Evolutionary conservation across 2,888 invertebrate genomes (phyloP).

Genomic region (Agrenia bidenticulata): DNA sequence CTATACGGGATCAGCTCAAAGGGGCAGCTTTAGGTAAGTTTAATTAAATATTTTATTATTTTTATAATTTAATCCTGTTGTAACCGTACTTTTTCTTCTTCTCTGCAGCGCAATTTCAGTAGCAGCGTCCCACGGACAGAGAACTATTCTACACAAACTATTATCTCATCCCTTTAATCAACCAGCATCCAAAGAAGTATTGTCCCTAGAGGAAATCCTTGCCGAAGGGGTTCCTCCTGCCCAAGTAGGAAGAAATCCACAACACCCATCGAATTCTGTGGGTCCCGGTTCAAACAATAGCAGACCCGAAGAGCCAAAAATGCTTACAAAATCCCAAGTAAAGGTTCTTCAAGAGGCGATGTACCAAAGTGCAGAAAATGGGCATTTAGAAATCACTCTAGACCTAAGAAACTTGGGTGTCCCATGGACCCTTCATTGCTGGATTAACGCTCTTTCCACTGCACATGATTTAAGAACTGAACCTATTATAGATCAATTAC

Average conservation of each 20-base stretch:
- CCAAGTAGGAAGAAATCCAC: slow-evolving; percentile 40
- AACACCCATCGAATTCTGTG: slow-evolving; percentile 8
- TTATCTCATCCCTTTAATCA: slow-evolving; percentile 69
- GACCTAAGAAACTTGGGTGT: slow-evolving; percentile 82
- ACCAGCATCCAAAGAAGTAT: slow-evolving; percentile 69
- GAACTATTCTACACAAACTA: slow-evolving; percentile 73
- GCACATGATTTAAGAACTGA: slow-evolving; percentile 82
- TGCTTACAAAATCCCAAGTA: slow-evolving; percentile 76
- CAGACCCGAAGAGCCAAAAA: slow-evolving; percentile 55
- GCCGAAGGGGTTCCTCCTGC: slow-evolving; percentile 69
- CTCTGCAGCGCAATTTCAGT: slow-evolving; percentile 75
- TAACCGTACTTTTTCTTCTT: slow-evolving; percentile 9
- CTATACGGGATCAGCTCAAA: slow-evolving; percentile 81
- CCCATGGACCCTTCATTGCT: slow-evolving; percentile 88
- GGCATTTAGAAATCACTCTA: slow-evolving; percentile 86
- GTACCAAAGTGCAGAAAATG: slow-evolving; percentile 91
- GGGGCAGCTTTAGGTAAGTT: slow-evolving; percentile 73
- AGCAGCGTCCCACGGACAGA: slow-evolving; percentile 84
- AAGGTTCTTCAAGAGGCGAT: slow-evolving; percentile 87
- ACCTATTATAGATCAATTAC: slow-evolving; percentile 79
- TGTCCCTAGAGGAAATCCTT: slow-evolving; percentile 84
- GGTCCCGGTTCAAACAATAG: slow-evolving; percentile 24
- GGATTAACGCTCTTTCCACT: slow-evolving; percentile 85
- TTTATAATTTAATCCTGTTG: not conserved
- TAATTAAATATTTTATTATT: slow-evolving; percentile 30